Base-by-base conservation (phyloP, 2,888 invertebrate genomes). In the Molorchus minor region DNA sequence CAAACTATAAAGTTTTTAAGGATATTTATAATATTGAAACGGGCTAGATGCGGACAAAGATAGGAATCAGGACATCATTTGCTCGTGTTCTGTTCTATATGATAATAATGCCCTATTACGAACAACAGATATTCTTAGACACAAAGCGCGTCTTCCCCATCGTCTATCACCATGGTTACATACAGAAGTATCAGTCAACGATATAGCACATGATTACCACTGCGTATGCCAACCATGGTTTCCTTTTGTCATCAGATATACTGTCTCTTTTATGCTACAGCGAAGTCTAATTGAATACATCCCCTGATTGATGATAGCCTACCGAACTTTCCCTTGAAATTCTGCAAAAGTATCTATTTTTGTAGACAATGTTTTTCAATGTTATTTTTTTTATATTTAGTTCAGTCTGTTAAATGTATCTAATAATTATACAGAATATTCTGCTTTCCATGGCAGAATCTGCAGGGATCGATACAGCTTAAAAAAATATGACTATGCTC, bases 171-270 rank as follows among this genome's bases (percentile, higher is more conserved):
- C 58, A 47, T 56, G 60, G 41, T 55, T 53, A 63, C 62, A 46
- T 55, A 57, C 54, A 60, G 35, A 60, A 43, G 40, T 21, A n/a
- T n/a, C n/a, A n/a, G n/a, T n/a, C n/a, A n/a, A n/a, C 57, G 54
- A 30, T 57, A 62, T 58, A 58, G 62, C 61, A 63, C 62, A 58
- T 65, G 65, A 65, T 63, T 65, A 65, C 65, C 60, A 54, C 62
- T 53, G 58, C 62, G 62, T 65, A 62, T 58, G 60, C 54, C 59
- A 55, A 60, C 59, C 55, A 64, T 64, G 61, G 66, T 58, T 66
- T 66, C 61, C 62, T 62, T 66, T 66, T 66, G 66, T 66, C 60
- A 58, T 45, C 61, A 62, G 66, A 66, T 64, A 62, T 58, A 65
- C 56, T 61, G 51, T 47, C 57, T 62, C 61, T 62, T 64, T 64